These are phyloP conservation scores for Drosophila arawakana DNA, from an alignment of 1,140 invertebrate genomes.

Conservation along the genomic window DNA sequence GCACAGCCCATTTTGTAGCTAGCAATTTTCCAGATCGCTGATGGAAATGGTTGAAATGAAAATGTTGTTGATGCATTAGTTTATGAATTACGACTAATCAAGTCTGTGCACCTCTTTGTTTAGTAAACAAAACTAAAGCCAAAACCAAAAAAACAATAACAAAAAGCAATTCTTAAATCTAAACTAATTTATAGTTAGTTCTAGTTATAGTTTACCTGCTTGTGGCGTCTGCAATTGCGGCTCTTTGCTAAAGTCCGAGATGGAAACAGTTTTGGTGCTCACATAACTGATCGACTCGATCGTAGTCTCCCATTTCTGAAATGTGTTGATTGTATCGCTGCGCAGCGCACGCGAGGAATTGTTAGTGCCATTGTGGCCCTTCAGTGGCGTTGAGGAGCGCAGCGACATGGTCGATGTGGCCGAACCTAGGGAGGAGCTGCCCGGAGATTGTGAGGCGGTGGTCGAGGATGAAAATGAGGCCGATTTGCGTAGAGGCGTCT, in stretches of 20 bases:
- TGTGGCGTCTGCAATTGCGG: conserved; percentile 57
- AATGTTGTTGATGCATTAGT: conserved; percentile 52
- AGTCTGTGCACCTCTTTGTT: conserved; percentile 12
- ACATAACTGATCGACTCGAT: conserved; percentile 82
- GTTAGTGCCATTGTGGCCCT: conserved; percentile 1
- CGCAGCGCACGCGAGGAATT: conserved; percentile 58
- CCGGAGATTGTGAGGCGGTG: conserved; percentile 53
- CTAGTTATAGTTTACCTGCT: conserved; percentile 48
- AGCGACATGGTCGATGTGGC: conserved; percentile 77
- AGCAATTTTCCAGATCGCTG: conserved; percentile 76
- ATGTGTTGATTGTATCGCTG: conserved; percentile 78
- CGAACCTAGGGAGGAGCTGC: conserved; percentile 69
- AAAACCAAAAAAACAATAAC: conserved; percentile 8
- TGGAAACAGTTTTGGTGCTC: conserved; percentile 77
- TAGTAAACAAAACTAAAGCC: conserved; percentile 42
- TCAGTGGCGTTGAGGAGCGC: conserved; percentile 68
- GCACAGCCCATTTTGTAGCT: conserved; percentile 64
- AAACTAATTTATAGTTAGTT: neutral
- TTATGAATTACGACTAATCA: conserved; percentile 44
- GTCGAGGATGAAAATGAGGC: conserved; percentile 75
- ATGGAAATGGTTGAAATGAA: conserved; percentile 43
- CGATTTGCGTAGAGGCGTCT: conserved; percentile 73
- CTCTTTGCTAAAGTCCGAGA: conserved; percentile 68
- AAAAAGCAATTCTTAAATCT: conserved; percentile 19
- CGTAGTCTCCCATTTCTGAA: conserved; percentile 83